Conservation (phyloP, 1,140 invertebrate species). For the Dinothrombium tinctorium region DNA sequence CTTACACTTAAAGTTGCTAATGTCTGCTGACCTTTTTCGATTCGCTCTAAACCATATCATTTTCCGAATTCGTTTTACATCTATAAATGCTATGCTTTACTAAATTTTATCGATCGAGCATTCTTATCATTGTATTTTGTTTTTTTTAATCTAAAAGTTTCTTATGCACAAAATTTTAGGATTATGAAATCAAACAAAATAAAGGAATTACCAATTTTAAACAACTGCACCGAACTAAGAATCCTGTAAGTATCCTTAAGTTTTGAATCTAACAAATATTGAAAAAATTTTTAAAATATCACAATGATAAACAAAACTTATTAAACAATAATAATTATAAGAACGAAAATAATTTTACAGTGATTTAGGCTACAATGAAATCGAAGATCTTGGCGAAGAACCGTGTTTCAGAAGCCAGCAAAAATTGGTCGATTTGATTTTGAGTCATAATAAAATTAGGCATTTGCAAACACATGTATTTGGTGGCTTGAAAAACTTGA, state of each 20-base stretch:
- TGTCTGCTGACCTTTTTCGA: no score
- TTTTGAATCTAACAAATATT: background rate
- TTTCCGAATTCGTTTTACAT: no score
- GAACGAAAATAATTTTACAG: conserved; percentile 25
- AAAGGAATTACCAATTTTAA: conserved; percentile 18
- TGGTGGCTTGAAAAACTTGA: conserved; percentile 43
- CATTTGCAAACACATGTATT: conserved; percentile 51
- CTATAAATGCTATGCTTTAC: no score
- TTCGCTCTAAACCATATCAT: no score
- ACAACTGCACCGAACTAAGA: conserved; percentile 33
- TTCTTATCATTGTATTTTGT: no score
- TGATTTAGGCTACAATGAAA: conserved; percentile 61
- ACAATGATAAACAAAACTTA: conserved; percentile 2
- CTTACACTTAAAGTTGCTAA: no score
- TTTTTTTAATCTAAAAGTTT: no score
- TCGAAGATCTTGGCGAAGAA: conserved; percentile 37
- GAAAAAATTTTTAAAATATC: background rate
- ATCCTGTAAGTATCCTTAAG: conserved; percentile 47
- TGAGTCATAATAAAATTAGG: conserved; percentile 54
- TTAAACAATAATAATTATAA: background rate
- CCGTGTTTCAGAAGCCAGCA: conserved; percentile 40
- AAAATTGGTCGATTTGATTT: conserved; percentile 54
- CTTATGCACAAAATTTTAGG: no score
- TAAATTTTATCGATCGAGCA: no score
- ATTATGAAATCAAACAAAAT: conserved; percentile 23